Conservation (phyloP, 1,140 invertebrate species). For the Olivierus martensii region DNA sequence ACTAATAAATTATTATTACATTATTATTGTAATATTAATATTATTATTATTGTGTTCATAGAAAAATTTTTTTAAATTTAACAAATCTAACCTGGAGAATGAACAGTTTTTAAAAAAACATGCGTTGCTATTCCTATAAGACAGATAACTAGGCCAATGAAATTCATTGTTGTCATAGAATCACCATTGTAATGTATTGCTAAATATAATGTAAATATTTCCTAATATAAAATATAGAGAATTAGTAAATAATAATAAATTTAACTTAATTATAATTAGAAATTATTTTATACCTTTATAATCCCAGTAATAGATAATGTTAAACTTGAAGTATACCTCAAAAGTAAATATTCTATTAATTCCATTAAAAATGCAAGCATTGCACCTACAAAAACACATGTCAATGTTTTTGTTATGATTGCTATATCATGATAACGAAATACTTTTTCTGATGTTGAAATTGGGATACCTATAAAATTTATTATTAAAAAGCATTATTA, state of each 20-base stretch:
- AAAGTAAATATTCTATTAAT: slow-evolving; percentile 81
- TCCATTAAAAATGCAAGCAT: slow-evolving; percentile 90
- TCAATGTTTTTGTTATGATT: slow-evolving; percentile 28
- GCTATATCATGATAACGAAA: slow-evolving; percentile 33
- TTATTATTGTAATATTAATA: too few relatives aligned
- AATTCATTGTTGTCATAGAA: slow-evolving; percentile 63
- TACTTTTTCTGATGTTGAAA: slow-evolving; percentile 32
- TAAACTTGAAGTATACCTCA: slow-evolving; percentile 90
- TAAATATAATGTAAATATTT: slow-evolving; percentile 72
- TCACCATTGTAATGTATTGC: slow-evolving; percentile 77
- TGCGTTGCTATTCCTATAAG: slow-evolving; percentile 77
- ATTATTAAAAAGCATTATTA: slow-evolving; percentile 3
- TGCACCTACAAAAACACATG: slow-evolving; percentile 49
- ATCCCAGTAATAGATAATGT: slow-evolving; percentile 91
- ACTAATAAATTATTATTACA: too few relatives aligned
- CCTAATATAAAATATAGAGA: slow-evolving; percentile 43
- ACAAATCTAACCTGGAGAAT: slow-evolving; percentile 16
- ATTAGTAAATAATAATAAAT: slow-evolving; percentile 4
- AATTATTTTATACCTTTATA: slow-evolving; percentile 61
- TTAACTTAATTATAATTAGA: not conserved
- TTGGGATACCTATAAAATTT: slow-evolving; percentile 17
- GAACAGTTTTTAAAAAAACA: slow-evolving; percentile 53
- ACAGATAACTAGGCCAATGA: slow-evolving; percentile 71
- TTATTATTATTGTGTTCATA: too few relatives aligned
- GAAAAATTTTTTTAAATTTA: too few relatives aligned